Evolutionary conservation across 2,797 vertebrate genomes (phyloP).

Genomic region (Acestrorhynchus altus): DNA sequence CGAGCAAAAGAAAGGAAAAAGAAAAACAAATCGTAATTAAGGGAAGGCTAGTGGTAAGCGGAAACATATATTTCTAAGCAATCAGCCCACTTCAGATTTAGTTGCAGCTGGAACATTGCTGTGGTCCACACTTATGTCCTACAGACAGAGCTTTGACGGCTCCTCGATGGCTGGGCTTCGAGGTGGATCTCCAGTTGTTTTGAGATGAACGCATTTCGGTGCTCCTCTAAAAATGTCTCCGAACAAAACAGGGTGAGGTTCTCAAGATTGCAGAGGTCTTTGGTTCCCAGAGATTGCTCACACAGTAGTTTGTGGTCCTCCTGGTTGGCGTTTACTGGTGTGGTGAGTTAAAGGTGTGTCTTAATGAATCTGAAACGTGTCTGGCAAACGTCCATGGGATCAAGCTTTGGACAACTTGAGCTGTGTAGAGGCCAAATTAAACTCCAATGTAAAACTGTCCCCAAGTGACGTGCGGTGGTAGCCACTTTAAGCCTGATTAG

Average conservation of each 20-base stretch:
- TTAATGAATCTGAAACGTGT: constrained; percentile 1
- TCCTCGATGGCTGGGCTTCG: neutral
- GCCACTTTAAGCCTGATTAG: neutral
- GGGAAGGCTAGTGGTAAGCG: constrained; percentile 29
- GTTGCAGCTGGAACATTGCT: constrained; percentile 26
- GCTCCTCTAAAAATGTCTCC: neutral
- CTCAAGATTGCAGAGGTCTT: neutral
- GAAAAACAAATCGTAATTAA: constrained; percentile 41
- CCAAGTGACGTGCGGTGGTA: neutral
- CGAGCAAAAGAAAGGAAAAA: too few species aligned
- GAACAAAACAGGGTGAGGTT: constrained; percentile 27
- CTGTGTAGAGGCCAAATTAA: neutral
- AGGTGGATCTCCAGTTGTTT: constrained; percentile 10
- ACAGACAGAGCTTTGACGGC: neutral
- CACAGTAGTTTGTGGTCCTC: neutral
- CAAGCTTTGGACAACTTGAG: neutral
- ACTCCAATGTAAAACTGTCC: constrained; percentile 21
- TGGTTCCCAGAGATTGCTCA: neutral
- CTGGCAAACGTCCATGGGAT: neutral
- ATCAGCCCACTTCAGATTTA: constrained; percentile 30
- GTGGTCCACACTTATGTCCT: neutral
- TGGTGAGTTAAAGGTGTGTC: neutral
- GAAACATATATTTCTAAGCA: constrained; percentile 48
- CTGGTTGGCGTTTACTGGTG: neutral
- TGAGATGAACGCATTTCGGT: neutral